Evolutionary conservation across 2,797 vertebrate species (phyloP).

Genomic region (Pseudochromis fuscus): DNA sequence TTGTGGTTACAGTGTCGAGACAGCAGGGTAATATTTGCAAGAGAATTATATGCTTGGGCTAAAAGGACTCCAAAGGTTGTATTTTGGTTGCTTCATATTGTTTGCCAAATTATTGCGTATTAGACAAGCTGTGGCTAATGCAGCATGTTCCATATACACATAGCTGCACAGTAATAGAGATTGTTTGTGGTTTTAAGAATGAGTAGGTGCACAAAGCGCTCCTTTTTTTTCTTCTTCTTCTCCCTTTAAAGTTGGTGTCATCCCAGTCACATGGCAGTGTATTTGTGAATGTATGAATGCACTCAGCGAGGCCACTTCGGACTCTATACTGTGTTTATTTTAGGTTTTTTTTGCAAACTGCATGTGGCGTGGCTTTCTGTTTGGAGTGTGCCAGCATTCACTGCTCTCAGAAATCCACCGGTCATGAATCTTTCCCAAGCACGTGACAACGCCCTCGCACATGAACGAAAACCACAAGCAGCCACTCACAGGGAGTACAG

Average conservation of each 20-base stretch:
- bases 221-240: conserved; percentile 10
- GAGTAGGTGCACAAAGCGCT: conserved; percentile 30
- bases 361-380: conserved; percentile 50
- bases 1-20: conserved; percentile 31
- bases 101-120: conserved; percentile 40
- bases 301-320: conserved; percentile 30
- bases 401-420: conserved; percentile 37
- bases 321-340: conserved; percentile 48
- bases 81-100: conserved; percentile 42
- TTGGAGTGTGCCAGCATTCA: conserved; percentile 43
- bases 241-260: not conserved
- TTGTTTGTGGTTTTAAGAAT: conserved; percentile 64
- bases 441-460: conserved; percentile 57
- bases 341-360: conserved; percentile 42
- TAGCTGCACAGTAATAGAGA: conserved; percentile 35
- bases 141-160: conserved; percentile 29
- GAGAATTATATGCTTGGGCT: conserved; percentile 52
- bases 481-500: conserved; percentile 18
- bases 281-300: conserved; percentile 32
- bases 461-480: conserved; percentile 41
- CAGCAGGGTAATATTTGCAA: conserved; percentile 14
- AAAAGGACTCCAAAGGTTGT: conserved; percentile 40
- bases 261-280: conserved; percentile 40
- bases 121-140: conserved; percentile 40
- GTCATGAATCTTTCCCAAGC: conserved; percentile 64